Conservation (phyloP, 2,797 vertebrate species). For the Galago senegalensis region DNA sequence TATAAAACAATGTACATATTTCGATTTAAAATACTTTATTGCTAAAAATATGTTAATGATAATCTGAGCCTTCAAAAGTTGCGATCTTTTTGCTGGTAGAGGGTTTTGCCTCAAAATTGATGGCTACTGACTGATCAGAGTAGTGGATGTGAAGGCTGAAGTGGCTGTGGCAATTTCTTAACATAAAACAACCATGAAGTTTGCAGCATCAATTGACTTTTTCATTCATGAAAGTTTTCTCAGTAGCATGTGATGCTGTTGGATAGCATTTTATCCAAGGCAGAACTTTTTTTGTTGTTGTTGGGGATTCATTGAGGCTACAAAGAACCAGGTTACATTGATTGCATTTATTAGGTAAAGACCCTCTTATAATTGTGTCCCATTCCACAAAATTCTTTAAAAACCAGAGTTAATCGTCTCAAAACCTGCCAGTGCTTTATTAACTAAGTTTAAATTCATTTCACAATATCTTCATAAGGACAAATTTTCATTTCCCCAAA, state of each 20-base stretch:
- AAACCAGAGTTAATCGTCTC: neutral
- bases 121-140: neutral
- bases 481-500: neutral
- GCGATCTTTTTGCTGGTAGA: neutral
- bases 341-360: no score
- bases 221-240: neutral
- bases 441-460: neutral
- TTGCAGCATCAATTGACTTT: neutral
- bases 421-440: neutral
- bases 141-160: neutral
- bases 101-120: neutral
- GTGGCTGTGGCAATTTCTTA: neutral
- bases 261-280: neutral
- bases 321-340: no score
- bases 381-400: neutral
- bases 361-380: no score
- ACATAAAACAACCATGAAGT: neutral
- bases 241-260: neutral
- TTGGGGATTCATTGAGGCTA: no score
- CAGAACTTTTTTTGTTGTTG: neutral
- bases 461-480: neutral
- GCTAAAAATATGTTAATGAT: neutral
- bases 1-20: neutral
- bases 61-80: neutral
- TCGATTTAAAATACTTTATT: neutral